A percentile compares a stretch with the other conserved stretches of the same genome.
Evolutionary conservation across 2,113 vertebrate genomes (phyloP).

Genomic region (Diadophis punctatus): DNA sequence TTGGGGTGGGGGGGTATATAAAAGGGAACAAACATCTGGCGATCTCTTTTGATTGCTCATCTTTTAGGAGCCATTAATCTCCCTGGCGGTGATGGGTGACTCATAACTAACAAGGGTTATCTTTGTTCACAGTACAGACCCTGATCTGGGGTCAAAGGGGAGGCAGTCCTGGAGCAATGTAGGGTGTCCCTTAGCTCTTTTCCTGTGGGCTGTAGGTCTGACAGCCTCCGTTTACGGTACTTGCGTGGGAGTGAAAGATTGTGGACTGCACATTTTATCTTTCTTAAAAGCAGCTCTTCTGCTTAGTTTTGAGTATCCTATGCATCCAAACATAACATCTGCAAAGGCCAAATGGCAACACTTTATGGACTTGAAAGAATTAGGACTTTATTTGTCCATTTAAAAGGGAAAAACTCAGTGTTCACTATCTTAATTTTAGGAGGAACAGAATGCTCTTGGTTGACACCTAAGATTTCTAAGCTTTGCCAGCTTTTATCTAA

Average conservation of each 20-base stretch:
- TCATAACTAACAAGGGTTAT: conserved; percentile 24
- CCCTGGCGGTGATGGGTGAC: not conserved
- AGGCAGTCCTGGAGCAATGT: not conserved
- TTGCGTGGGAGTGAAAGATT: not conserved
- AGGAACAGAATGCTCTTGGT: not conserved
- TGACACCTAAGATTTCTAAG: not conserved
- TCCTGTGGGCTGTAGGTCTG: conserved; percentile 9
- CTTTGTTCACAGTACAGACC: conserved; percentile 12
- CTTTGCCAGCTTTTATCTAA: not conserved
- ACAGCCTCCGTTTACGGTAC: not conserved
- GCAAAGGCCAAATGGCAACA: not conserved
- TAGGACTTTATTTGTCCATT: not conserved
- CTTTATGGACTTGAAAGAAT: not conserved
- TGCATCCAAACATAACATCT: conserved; percentile 9
- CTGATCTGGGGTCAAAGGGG: not conserved
- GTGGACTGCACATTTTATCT: not conserved
- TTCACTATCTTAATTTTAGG: not conserved
- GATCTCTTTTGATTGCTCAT: conserved; percentile 6
- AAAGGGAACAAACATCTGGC: not conserved
- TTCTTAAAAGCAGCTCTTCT: not conserved
- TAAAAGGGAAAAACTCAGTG: not conserved
- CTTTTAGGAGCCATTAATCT: conserved; percentile 3
- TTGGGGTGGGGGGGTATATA: not conserved
- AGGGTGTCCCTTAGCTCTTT: not conserved
- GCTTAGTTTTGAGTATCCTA: not conserved